Evolutionary conservation across 2,113 vertebrate genomes (phyloP).

Genomic region (Mus pahari): DNA sequence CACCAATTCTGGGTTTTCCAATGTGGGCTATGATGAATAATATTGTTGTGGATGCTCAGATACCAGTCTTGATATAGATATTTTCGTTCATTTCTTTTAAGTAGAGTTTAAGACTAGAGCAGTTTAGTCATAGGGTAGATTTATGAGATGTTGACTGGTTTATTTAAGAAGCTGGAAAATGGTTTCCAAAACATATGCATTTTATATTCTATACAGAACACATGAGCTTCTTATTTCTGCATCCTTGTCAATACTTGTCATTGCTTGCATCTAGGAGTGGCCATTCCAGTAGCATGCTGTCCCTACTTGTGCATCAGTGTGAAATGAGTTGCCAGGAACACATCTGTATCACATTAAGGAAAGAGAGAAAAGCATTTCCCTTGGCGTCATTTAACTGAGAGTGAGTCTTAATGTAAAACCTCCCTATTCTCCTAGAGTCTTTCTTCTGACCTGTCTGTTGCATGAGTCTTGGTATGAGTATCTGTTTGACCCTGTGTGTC

Average conservation of each 20-base stretch:
- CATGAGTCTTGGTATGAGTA: background rate
- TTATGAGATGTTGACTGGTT: background rate
- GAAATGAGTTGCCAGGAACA: background rate
- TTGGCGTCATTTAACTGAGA: background rate
- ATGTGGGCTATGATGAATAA: background rate
- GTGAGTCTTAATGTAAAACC: background rate
- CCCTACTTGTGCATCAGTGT: background rate
- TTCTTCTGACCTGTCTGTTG: background rate
- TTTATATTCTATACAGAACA: background rate
- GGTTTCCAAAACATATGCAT: background rate
- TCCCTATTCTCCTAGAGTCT: too few relatives aligned
- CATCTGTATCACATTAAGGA: background rate
- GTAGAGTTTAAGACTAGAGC: background rate
- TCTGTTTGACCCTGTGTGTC: background rate
- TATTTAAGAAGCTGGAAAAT: conserved; percentile 3
- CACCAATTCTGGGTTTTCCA: background rate
- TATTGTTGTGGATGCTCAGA: background rate
- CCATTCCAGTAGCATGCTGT: background rate
- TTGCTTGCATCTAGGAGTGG: background rate
- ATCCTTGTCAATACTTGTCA: background rate
- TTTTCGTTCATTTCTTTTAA: background rate
- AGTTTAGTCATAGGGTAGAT: background rate
- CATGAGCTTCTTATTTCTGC: background rate
- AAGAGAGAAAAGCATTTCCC: background rate
- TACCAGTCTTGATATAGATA: background rate